phyloP scores from a whole-genome alignment of 2,888 invertebrate genomes.

The Philhelius pedissequus region DNA sequence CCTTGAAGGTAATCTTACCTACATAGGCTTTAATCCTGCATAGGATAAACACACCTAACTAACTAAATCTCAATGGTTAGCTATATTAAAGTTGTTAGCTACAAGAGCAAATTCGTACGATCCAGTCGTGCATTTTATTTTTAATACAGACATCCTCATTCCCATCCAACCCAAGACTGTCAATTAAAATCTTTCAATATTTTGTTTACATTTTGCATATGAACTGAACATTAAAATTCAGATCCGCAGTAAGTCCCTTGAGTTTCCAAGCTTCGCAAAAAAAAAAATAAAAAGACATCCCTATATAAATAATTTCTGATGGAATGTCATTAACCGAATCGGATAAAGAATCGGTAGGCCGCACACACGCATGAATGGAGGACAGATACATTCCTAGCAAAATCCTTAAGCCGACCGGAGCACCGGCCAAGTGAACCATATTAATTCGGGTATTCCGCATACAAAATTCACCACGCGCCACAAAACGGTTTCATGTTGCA shows the following conservation, averaged over 20 bases:
- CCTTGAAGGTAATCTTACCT: too few relatives aligned
- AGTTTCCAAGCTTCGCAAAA: background rate
- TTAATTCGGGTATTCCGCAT: slow-evolving; percentile 33
- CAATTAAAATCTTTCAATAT: background rate
- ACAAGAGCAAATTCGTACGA: too few relatives aligned
- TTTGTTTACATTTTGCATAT: background rate
- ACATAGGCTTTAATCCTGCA: too few relatives aligned
- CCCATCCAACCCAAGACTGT: background rate
- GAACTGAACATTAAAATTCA: background rate
- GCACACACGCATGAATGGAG: slow-evolving; percentile 40
- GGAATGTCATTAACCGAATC: slow-evolving; percentile 55
- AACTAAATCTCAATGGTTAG: too few relatives aligned
- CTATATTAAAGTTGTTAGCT: too few relatives aligned
- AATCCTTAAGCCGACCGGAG: background rate
- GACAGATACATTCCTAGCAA: background rate
- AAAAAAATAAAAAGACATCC: background rate
- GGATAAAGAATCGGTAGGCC: slow-evolving; percentile 52
- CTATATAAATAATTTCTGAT: slow-evolving; percentile 32
- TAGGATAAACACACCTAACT: too few relatives aligned
- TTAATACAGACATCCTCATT: too few relatives aligned
- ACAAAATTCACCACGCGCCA: slow-evolving; percentile 16
- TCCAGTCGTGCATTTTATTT: too few relatives aligned
- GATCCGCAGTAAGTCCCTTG: background rate
- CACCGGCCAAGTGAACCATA: slow-evolving; percentile 7
- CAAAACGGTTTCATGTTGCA: slow-evolving; percentile 28